Evolutionary conservation across 1,140 invertebrate species (phyloP).

Genomic region (Procambarus clarkii): DNA sequence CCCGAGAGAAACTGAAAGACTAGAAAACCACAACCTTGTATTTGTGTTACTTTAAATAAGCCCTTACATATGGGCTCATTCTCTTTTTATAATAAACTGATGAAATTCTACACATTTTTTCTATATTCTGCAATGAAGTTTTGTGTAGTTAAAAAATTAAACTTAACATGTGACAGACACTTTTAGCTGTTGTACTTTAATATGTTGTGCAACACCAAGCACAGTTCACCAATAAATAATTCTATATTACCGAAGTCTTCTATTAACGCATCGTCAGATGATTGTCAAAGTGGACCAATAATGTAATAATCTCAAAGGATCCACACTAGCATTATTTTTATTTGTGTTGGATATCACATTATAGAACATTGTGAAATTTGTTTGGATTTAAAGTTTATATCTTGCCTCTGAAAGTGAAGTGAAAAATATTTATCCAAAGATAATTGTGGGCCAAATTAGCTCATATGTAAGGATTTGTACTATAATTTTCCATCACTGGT

Average conservation of each 20-base stretch:
- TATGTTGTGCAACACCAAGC: background rate
- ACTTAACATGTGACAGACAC: background rate
- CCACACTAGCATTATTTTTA: too few relatives aligned
- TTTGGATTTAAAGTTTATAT: background rate
- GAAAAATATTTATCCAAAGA: background rate
- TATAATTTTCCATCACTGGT: background rate
- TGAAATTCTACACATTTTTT: background rate
- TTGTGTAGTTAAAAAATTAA: background rate
- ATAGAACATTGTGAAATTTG: too few relatives aligned
- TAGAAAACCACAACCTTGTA: constrained; percentile 5
- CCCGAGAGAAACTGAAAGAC: background rate
- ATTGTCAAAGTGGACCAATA: background rate
- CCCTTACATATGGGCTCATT: background rate
- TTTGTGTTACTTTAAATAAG: background rate
- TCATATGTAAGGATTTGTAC: background rate
- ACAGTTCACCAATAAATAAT: background rate
- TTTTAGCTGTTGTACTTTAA: background rate
- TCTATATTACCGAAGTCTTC: background rate
- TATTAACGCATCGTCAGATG: background rate
- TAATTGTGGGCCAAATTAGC: background rate
- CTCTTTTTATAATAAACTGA: background rate
- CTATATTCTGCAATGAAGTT: background rate
- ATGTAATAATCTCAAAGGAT: too few relatives aligned
- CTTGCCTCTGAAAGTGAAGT: background rate
- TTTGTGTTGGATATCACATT: too few relatives aligned